Evolutionary conservation across 1,140 invertebrate genomes (phyloP), one percentile per base, ranked within the genome.

Genomic region (Lasioglossum baleicum): DNA sequence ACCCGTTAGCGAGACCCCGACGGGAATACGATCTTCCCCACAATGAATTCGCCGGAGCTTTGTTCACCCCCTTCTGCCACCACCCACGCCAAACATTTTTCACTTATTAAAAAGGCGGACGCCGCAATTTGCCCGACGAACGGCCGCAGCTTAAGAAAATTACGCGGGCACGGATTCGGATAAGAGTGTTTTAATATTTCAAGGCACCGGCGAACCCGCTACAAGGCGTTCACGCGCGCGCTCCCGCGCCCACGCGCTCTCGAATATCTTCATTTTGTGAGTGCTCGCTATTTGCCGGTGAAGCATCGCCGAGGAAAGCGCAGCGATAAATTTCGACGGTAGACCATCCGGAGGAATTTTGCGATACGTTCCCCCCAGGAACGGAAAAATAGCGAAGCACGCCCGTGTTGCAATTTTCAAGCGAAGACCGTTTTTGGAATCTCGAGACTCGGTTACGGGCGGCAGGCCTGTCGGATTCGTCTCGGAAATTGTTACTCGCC

Each of bases 161-260:
- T 75, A 75, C 65, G 64, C 64, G 63, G 15, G 61, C 77, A n/a
- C 44, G 71, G 63, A 68, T 80, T 75, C 60, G 72, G 48, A 61
- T 75, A 66, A 75, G 78, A 40, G 35, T 31, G 56, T 64, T 79
- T 79, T 73, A 79, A 75, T 75, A 58, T 75, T 80, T 80, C 72
- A 75, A 15, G 7, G n/a, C 2, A 26, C 17, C 20, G 76, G 42
- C 6, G 20, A 58, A 17, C 56, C 17, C 20, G n/a, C n/a, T n/a
- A n/a, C 15, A 44, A 71, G 75, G 61, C 56, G 75, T 63, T 35
- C 63, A 15, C 20, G 60, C 61, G 2, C 35, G 35, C 35, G 35
- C 5, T 35, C 35, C 31, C 20, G 20, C 26, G 26, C 26, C 26
- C 26, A 26, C 26, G 26, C 26, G 35, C 5, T 35, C 35, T 44